These are phyloP conservation scores for Lithosia quadra DNA, from an alignment of 2,888 invertebrate species.

Conservation along the genomic window DNA sequence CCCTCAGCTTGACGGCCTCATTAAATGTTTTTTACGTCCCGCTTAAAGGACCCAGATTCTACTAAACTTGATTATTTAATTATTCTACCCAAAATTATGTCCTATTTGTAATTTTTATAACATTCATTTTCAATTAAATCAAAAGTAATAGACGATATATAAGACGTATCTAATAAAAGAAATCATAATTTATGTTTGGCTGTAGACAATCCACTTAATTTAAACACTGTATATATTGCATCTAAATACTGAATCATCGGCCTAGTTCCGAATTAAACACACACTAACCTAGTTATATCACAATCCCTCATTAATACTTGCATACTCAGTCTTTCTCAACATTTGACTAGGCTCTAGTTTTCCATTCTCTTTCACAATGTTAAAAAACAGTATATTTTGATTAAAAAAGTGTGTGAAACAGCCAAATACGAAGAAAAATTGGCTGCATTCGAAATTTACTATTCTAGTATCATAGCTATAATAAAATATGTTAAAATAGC, in stretches of 20 bases:
- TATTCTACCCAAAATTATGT: not conserved
- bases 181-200: not conserved
- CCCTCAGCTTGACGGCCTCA: no score
- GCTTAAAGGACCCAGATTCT: no score
- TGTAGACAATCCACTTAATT: not conserved
- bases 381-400: not conserved
- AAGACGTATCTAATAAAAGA: not conserved
- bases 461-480: not conserved
- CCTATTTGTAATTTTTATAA: not conserved
- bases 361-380: constrained; percentile 20
- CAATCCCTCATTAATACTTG: constrained; percentile 23
- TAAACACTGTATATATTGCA: not conserved
- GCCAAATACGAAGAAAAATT: not conserved
- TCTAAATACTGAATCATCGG: not conserved
- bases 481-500: not conserved
- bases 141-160: not conserved
- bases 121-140: no score
- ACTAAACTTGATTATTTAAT: no score
- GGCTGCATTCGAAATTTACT: not conserved
- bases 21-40: no score
- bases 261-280: constrained; percentile 1
- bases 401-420: not conserved
- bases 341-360: constrained; percentile 60
- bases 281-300: constrained; percentile 15
- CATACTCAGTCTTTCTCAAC: constrained; percentile 65